Base-by-base conservation (phyloP, 2,113 vertebrate species). In the Nannospalax galili region DNA sequence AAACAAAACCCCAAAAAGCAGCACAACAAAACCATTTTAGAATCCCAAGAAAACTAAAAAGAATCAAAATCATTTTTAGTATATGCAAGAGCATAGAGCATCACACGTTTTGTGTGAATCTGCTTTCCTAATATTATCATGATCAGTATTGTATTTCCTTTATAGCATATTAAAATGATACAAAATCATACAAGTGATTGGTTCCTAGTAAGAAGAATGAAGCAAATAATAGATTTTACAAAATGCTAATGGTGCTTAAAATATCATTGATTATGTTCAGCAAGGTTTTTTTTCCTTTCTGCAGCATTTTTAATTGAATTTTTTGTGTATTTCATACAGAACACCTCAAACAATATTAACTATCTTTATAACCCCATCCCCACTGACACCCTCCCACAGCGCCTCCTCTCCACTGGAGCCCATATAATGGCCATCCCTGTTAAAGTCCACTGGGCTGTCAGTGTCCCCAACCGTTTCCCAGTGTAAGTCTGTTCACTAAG, bases 101-200 rank as follows among this genome's bases (percentile, higher is more conserved):
- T 56, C 7, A 37, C 64, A 62, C 12, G 86, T 81, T 88, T 74
- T 77, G 30, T 15, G 42, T 90, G 58, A 62, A 64, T 17, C 16
- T 86, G 67, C n/a, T 75, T 73, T 62, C 84, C 45, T 95, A 58
- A 70, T 28, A 86, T 94, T 78, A 30, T 40, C 56, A 84, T 40
- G n/a, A 88, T 84, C 88, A 69, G 40, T 79, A 28, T 84, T 88
- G 30, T 88, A 94, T 96, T 94, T 96, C 88, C 92, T 94, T 89
- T 90, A 91, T 42, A 78, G 72, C 10, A 26, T 42, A 56, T 81
- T 85, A 81, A 95, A 84, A 94, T 75, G 58, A 91, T 69, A 75
- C 32, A 82, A 82, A 91, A 42, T 81, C 28, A 84, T 48, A 60
- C 65, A 90, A 91, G 67, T 74, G 40, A 52, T 69, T 89, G 88